Conservation (phyloP, 2,888 invertebrate genomes). For the Pseudococcus longispinus region DNA sequence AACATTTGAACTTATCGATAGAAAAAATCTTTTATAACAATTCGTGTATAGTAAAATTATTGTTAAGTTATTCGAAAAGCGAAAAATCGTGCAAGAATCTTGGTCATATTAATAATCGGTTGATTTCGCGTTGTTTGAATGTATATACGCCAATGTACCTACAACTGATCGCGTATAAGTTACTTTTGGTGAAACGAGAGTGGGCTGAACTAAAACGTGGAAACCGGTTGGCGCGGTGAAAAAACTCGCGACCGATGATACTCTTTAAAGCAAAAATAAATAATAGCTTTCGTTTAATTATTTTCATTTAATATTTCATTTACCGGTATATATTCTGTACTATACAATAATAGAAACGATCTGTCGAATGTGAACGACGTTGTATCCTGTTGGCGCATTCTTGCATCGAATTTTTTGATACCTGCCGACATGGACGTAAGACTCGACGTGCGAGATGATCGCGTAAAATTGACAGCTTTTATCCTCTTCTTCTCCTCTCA, state of each 20-base stretch:
- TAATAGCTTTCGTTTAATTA: conserved; percentile 53
- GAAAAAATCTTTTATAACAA: conserved; percentile 41
- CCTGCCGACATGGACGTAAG: neutral
- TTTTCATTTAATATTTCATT: conserved; percentile 47
- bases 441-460: neutral
- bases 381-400: neutral
- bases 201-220: conserved; percentile 29
- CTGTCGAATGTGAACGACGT: conserved; percentile 4
- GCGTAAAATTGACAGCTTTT: conserved; percentile 15
- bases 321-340: neutral
- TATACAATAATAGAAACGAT: conserved; percentile 8
- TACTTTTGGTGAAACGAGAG: conserved; percentile 37
- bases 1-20: conserved; percentile 28
- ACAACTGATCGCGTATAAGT: conserved; percentile 10
- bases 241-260: conserved; percentile 44
- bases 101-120: conserved; percentile 37
- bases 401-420: neutral
- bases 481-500: neutral
- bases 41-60: conserved; percentile 42
- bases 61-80: conserved; percentile 36
- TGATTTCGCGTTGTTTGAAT: conserved; percentile 34
- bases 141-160: conserved; percentile 9
- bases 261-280: conserved; percentile 46
- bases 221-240: conserved; percentile 26
- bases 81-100: conserved; percentile 37